Evolutionary conservation across 2,797 vertebrate species (phyloP), one percentile per base, ranked within the genome.

Genomic region (Tragelaphus eurycerus): DNA sequence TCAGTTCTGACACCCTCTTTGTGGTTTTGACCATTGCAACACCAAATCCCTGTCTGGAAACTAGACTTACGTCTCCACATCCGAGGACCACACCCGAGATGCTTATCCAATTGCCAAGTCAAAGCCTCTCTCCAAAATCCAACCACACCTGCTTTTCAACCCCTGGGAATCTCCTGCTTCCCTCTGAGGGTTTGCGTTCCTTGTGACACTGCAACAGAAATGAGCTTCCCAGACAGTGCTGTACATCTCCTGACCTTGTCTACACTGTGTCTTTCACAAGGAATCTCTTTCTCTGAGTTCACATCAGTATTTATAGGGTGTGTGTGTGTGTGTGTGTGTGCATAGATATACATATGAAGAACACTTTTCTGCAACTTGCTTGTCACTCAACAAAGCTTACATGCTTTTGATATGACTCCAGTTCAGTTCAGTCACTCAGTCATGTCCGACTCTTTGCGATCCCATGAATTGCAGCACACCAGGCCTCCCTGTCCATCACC

Each of bases 381-480:
- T 74, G 82, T 55, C 57, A 55, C 34, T 82, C 84, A 88, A n/a
- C 25, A 62, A 16, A 64, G 29, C 27, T 52, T 29, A 23, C 12
- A 2, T 78, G 4, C 21, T 88, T 92, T 71, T 38, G 7, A 74
- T 74, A 13, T 50, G 29, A 25, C 82, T 95, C 76, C n/a, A n/a
- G n/a, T n/a, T n/a, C 27, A 60, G 59, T 60, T 29, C 27, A 29
- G 27, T 60, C 13, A 0, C 27, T 60, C 59, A 29, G 27, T 60
- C 59, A 0, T 31, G 13, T 60, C 1, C 3, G 0, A 31, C 59
- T 29, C 1, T 60, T 60, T 60, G 27, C 1, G 0, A 60, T 3
- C 27, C 59, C 27, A 60, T 60, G 59, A 60, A 60, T 3, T 0
- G 13, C 59, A 60, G 27, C 59, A 31, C 2, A 0, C 6, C 59